Evolutionary conservation across 2,797 vertebrate genomes (phyloP), one percentile per base, ranked within the genome.

Genomic region (Valencia hispanica): DNA sequence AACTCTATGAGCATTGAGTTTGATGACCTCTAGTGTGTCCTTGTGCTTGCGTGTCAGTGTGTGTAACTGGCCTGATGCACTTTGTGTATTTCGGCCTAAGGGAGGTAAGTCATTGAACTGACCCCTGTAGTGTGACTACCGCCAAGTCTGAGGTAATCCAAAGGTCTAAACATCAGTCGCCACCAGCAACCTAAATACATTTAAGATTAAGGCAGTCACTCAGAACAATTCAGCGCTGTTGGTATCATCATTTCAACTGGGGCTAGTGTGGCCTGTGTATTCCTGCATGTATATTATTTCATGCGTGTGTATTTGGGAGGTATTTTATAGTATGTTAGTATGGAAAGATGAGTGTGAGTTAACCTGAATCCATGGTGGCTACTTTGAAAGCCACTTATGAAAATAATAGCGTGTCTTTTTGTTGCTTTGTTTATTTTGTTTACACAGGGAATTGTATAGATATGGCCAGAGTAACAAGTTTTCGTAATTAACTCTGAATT

Each of bases 61-160:
- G 79, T 90, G 83, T 89, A 86, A 92, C 83, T 89, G 84, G 79
- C 72, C 81, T 81, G 77, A 88, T 55, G 75, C 73, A 77, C 83
- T 87, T 80, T 88, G 88, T 79, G 84, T 84, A 87, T 84, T 87
- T 77, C 47, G 73, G 80, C 85, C 88, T 79, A 73, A 68, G 90
- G 88, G 84, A 85, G 77, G 55, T 72, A 78, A 82, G 88, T 93
- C 90, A 92, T 93, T 93, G 91, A 82, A 85, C 79, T 93, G 90
- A 93, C 91, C 92, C 92, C 90, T 90, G 88, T 84, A 82, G 86
- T 91, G 90, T 89, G 89, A 90, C 90, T 92, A 88, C 85, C 82
- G 86, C 69, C 43, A 75, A 90, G 86, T 91, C 79, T 70, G 83
- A 90, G 85, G 85, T 87, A 89, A 87, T 89, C 86, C 87, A 80